Percentiles rank a stretch among this genome's conserved stretches.
phyloP scores from a whole-genome alignment of 1,140 invertebrate genomes.

The Drosophila pandora region DNA sequence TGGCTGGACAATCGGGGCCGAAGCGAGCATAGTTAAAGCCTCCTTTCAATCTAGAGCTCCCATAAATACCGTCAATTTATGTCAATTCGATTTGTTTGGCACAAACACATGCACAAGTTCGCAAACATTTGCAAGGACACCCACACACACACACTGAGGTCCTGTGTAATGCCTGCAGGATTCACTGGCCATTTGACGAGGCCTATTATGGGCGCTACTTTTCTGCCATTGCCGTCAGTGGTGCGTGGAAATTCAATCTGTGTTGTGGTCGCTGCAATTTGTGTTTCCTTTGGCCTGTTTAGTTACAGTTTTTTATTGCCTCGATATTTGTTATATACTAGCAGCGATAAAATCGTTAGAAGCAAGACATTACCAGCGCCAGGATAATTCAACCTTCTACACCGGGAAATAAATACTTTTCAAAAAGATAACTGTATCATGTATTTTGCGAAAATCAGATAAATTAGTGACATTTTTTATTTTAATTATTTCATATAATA shows the following conservation, averaged over 20 bases:
- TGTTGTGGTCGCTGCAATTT: slow-evolving; percentile 58
- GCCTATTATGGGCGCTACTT: slow-evolving; percentile 48
- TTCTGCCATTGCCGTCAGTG: slow-evolving; percentile 35
- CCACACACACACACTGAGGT: slow-evolving; percentile 40
- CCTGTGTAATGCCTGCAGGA: slow-evolving; percentile 55
- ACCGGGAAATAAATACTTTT: neutral
- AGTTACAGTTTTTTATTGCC: slow-evolving; percentile 70
- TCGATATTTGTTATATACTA: slow-evolving; percentile 50
- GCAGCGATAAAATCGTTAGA: slow-evolving; percentile 32
- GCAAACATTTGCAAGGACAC: slow-evolving; percentile 14
- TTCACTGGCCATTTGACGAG: slow-evolving; percentile 61
- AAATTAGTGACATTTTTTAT: too few relatives aligned
- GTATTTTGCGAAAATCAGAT: too few relatives aligned
- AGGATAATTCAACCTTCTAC: slow-evolving; percentile 10
- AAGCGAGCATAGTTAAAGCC: slow-evolving; percentile 27
- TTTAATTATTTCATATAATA: too few relatives aligned
- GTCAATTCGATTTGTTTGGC: slow-evolving; percentile 71
- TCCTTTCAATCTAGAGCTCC: slow-evolving; percentile 37
- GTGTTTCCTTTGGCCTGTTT: slow-evolving; percentile 69
- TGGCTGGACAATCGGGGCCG: slow-evolving; percentile 14
- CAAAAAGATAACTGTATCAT: neutral
- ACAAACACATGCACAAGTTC: slow-evolving; percentile 7
- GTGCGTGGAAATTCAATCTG: slow-evolving; percentile 78
- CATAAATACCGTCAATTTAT: slow-evolving; percentile 67
- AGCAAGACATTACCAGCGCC: slow-evolving; percentile 26